Base-by-base conservation (phyloP, 2,113 vertebrate genomes). In the Eptatretus burgeri region DNA sequence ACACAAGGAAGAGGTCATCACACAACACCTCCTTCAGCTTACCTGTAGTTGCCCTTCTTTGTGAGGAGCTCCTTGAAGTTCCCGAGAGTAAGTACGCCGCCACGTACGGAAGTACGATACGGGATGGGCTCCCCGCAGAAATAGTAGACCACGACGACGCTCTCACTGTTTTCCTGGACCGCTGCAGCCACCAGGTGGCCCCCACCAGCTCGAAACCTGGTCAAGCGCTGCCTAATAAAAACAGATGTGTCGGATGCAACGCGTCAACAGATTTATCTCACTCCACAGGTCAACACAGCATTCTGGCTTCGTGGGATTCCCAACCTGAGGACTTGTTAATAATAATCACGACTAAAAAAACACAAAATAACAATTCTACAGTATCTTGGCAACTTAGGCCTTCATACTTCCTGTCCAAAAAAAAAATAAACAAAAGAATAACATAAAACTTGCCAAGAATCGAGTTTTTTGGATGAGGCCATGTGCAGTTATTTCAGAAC, bases 31-130 rank as follows among this genome's bases (percentile, higher is more conserved):
- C 19, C 19, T 60, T n/a, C 19, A 11, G n/a, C 56, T 10, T 60
- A 60, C 56, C 56, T 60, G 19, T 60, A 60, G 56, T n/a, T 60
- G 56, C 56, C 56, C 12, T 60, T 60, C 56, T 60, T 60, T n/a
- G 56, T 60, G 56, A 60, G 56, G 3, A 60, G 56, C 56, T 60
- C 56, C 56, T 60, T 60, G 56, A 60, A 60, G 56, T 60, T n/a
- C 19, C 56, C 56, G 10, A 60, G 56, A 17, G 56, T 60, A 20
- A 60, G 56, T 10, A 60, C 12, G 56, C 19, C 9, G 56, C 56
- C 56, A 13, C 56, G 56, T 10, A 60, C 56, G 11, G 56, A 60
- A 20, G 56, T 60, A 20, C 56, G 56, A 20, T 60, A 60, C 10
- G 56, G 56, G 12, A 60, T 60, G 56, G 56, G n/a, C 19, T 60